phyloP scores from a whole-genome alignment of 1,140 invertebrate genomes.

The Temnothorax nylanderi region DNA sequence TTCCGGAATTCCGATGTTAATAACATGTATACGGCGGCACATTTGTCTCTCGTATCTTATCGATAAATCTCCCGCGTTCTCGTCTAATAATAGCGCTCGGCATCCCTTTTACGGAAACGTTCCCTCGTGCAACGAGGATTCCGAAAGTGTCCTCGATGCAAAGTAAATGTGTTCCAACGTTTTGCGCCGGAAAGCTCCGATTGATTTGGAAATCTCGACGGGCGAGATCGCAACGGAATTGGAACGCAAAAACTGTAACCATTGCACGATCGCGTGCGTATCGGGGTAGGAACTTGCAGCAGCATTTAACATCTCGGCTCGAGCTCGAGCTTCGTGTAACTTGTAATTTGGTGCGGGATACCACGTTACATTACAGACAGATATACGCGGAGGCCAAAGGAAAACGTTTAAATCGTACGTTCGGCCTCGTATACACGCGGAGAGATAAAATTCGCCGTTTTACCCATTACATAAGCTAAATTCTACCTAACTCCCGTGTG shows the following conservation, averaged over 20 bases:
- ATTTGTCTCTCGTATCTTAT: conserved; percentile 1
- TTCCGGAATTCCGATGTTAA: conserved; percentile 36
- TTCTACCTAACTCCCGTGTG: background rate
- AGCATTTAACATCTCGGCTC: conserved; percentile 33
- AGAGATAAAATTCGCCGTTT: conserved; percentile 27
- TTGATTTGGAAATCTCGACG: background rate
- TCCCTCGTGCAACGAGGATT: background rate
- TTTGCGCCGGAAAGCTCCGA: background rate
- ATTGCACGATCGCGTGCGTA: conserved; percentile 43
- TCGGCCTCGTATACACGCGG: background rate
- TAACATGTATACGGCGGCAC: background rate
- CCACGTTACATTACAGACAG: background rate
- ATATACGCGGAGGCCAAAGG: background rate
- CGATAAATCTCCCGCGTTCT: background rate
- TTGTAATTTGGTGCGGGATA: conserved; percentile 43
- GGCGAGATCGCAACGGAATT: background rate
- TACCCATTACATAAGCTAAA: background rate
- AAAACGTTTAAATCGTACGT: conserved; percentile 21
- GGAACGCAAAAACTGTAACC: conserved; percentile 22
- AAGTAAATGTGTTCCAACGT: background rate
- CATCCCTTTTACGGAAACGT: background rate
- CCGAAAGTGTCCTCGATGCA: background rate
- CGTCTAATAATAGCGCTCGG: background rate
- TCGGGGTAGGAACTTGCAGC: conserved; percentile 28
- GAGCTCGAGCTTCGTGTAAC: conserved; percentile 38